Evolutionary conservation across 1,140 invertebrate genomes (phyloP), one percentile per base, ranked within the genome.

Genomic region (Helicoverpa armigera): DNA sequence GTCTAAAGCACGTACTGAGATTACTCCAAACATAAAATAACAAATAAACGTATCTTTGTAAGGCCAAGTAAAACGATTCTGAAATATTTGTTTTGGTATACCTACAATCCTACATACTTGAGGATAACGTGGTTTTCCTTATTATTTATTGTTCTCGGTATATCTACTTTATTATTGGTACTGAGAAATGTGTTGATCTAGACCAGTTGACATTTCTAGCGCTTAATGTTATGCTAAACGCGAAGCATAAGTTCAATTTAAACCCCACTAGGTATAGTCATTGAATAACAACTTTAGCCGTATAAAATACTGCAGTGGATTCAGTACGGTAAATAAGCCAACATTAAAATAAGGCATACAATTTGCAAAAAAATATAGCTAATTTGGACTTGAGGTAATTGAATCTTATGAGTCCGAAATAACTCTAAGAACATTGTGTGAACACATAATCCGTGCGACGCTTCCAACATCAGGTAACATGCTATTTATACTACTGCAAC

Each of bases 1-100:
- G 53, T 14, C 5, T n/a, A 31, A 61, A 63, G 56, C 75, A 78
- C 75, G 61, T 78, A 54, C 75, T n/a, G 13, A 54, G 75, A 67
- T 78, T 67, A 61, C n/a, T 43, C 43, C 13, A 13, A 53, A 18
- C 7, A 56, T 35, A 75, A n/a, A 75, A 60, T 54, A 75, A 16
- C n/a, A 61, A 63, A 75, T 61, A 58, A 56, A 58, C 18, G n/a
- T 73, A 35, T 58, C 54, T 58, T 43, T 43, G 53, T 69, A 69
- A 50, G 65, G 3, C 43, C n/a, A 50, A 69, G 43, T 23, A 35
- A 35, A 35, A 72, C 23, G 18, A 5, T 13, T 18, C 43, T 50
- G 18, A 50, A 58, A 16, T 23, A 54, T 72, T 53, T 72, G 48
- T 54, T n/a, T 23, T 72, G 43, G 51, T 54, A 54, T 31, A 43